phyloP scores from a whole-genome alignment of 2,113 vertebrate genomes.

The Dasypus novemcinctus region DNA sequence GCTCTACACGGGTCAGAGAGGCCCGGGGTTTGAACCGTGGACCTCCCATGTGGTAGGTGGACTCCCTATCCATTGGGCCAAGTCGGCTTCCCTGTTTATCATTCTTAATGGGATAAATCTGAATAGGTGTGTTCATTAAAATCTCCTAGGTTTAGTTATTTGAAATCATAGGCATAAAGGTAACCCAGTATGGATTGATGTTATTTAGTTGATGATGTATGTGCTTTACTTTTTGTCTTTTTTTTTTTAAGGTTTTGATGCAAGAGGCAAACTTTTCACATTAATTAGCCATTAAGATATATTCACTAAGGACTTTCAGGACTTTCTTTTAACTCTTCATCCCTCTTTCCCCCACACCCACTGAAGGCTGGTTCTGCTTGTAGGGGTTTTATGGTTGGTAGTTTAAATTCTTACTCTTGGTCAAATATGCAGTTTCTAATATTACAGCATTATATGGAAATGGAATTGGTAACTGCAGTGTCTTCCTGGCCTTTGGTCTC shows the following conservation, averaged over 20 bases:
- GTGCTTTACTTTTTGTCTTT: background rate
- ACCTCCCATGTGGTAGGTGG: too few species aligned
- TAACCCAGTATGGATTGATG: background rate
- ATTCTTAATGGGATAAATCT: background rate
- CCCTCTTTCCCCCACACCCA: background rate
- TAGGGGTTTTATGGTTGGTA: background rate
- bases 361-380: background rate
- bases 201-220: background rate
- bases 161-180: background rate
- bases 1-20: too few species aligned
- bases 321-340: background rate
- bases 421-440: background rate
- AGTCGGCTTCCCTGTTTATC: background rate
- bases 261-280: background rate
- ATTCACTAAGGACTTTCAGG: background rate
- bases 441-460: background rate
- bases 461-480: background rate
- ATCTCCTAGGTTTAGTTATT: background rate
- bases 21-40: too few species aligned
- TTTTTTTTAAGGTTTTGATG: slow-evolving; percentile 1
- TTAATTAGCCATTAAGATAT: background rate
- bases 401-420: background rate
- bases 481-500: background rate
- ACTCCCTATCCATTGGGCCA: too few species aligned
- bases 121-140: background rate